phyloP scores from a whole-genome alignment of 2,888 invertebrate genomes.

The Stenodera caucasica region DNA sequence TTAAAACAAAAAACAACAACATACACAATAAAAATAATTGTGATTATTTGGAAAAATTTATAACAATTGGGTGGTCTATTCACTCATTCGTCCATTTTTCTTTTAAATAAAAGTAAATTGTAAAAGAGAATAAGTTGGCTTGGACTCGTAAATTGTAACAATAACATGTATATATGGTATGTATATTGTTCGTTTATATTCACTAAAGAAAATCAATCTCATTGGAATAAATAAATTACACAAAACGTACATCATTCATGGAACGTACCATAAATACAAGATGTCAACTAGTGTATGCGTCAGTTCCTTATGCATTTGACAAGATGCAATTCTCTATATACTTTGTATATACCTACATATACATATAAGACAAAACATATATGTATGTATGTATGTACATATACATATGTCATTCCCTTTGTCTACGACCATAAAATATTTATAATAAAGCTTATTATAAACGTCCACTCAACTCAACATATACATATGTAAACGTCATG shows the following conservation, averaged over 20 bases:
- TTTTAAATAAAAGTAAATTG: background rate
- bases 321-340: slow-evolving; percentile 42
- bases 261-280: slow-evolving; percentile 43
- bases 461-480: background rate
- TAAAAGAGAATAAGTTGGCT: background rate
- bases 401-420: slow-evolving; percentile 9
- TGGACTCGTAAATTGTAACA: background rate
- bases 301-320: slow-evolving; percentile 43
- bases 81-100: background rate
- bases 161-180: background rate
- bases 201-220: slow-evolving; percentile 40
- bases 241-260: slow-evolving; percentile 37
- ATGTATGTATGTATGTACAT: background rate
- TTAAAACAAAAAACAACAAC: no score
- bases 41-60: no score
- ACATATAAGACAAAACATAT: background rate
- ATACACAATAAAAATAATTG: no score
- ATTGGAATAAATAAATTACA: slow-evolving; percentile 40
- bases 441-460: slow-evolving; percentile 28
- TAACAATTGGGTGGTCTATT: background rate
- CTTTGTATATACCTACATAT: slow-evolving; percentile 33
- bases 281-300: slow-evolving; percentile 44
- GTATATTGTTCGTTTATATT: background rate
- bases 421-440: slow-evolving; percentile 22
- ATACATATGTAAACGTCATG: background rate